Evolutionary conservation across 2,888 invertebrate species (phyloP).

Genomic region (Machimus atricapillus): DNA sequence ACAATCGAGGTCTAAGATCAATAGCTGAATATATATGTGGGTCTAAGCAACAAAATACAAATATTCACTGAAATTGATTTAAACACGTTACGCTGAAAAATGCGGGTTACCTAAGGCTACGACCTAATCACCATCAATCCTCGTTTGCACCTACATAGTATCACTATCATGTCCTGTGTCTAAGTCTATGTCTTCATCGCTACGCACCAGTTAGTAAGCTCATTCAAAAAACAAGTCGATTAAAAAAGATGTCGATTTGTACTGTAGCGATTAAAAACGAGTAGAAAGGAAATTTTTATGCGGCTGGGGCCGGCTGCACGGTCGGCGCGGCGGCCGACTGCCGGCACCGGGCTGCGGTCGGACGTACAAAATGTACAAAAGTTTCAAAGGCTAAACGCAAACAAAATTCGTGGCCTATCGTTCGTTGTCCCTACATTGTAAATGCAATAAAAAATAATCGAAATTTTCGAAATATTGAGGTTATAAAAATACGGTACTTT

Average conservation of each 20-base stretch:
- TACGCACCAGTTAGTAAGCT: constrained; percentile 12
- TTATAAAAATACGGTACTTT: constrained; percentile 49
- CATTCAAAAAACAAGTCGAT: not conserved
- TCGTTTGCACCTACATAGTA: constrained; percentile 31
- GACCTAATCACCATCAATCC: constrained; percentile 35
- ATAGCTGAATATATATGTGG: not conserved
- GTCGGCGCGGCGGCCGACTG: not conserved
- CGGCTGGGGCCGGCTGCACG: not conserved
- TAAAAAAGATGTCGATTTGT: constrained; percentile 20
- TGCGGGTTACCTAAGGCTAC: constrained; percentile 1
- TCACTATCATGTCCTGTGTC: constrained; percentile 6
- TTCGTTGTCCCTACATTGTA: constrained; percentile 32
- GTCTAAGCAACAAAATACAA: not conserved
- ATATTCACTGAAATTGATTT: not conserved
- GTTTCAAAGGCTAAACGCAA: constrained; percentile 5
- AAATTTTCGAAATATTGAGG: constrained; percentile 18
- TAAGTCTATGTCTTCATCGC: not conserved
- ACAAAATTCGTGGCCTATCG: constrained; percentile 5
- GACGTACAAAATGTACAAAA: constrained; percentile 17
- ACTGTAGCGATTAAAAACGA: constrained; percentile 14
- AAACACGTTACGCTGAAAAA: not conserved
- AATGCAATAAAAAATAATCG: constrained; percentile 32
- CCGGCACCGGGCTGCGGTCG: not conserved
- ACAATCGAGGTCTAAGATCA: not conserved
- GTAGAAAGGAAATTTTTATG: not conserved